Evolutionary conservation across 2,888 invertebrate genomes (phyloP).

Genomic region (Oegoconia quadripuncta): DNA sequence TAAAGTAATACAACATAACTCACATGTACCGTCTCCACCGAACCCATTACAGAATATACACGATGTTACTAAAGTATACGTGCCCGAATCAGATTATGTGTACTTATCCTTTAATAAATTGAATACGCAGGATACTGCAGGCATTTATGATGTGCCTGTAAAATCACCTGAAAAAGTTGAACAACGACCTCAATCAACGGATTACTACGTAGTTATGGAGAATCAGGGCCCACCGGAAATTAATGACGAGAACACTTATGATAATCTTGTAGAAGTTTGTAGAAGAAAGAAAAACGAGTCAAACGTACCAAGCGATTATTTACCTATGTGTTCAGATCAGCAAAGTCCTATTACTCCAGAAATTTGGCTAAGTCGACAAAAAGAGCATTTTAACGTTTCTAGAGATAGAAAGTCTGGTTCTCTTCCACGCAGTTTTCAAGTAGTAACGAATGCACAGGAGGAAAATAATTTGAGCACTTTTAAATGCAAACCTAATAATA

Average conservation of each 20-base stretch:
- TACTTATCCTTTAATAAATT: constrained; percentile 69
- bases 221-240: constrained; percentile 36
- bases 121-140: constrained; percentile 48
- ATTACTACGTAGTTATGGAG: constrained; percentile 63
- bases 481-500: constrained; percentile 66
- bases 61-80: constrained; percentile 47
- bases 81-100: constrained; percentile 70
- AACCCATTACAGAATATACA: constrained; percentile 25
- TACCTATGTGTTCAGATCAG: constrained; percentile 66
- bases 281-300: constrained; percentile 55
- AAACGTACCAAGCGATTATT: constrained; percentile 50
- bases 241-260: constrained; percentile 53
- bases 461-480: constrained; percentile 58
- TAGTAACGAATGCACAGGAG: constrained; percentile 76
- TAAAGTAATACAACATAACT: constrained; percentile 52
- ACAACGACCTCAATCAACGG: constrained; percentile 26
- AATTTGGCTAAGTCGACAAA: constrained; percentile 85
- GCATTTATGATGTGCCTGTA: constrained; percentile 65
- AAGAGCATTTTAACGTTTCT: constrained; percentile 83
- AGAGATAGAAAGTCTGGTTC: constrained; percentile 86
- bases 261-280: constrained; percentile 61
- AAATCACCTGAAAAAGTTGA: constrained; percentile 57
- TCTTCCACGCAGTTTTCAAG: constrained; percentile 87
- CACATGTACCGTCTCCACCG: constrained; percentile 52
- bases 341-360: constrained; percentile 82